phyloP scores from a whole-genome alignment of 2,797 vertebrate species.

The Prionace glauca region DNA sequence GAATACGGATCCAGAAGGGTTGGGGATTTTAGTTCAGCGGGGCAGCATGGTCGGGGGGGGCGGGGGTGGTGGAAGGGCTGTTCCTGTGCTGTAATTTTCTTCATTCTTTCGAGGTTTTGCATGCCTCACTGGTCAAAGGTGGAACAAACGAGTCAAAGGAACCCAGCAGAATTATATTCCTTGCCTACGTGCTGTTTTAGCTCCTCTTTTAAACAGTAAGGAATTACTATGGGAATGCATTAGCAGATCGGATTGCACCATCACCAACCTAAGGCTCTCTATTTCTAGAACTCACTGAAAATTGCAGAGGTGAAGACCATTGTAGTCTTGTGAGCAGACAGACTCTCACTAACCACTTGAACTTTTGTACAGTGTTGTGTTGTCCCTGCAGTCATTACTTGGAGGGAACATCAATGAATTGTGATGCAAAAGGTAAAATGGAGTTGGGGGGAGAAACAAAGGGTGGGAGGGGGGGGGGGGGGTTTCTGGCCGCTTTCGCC shows the following conservation, averaged over 20 bases:
- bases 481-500: too few relatives aligned
- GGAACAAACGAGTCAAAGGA: background rate
- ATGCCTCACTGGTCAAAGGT: background rate
- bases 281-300: background rate
- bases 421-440: background rate
- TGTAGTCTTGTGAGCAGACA: background rate
- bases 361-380: background rate
- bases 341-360: background rate
- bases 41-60: too few relatives aligned
- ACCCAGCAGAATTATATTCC: background rate
- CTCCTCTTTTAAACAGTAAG: background rate
- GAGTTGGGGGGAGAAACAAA: background rate
- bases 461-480: too few relatives aligned
- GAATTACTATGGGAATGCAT: background rate
- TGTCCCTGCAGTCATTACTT: background rate
- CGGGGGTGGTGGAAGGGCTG: too few relatives aligned
- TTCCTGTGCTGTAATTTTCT: too few relatives aligned
- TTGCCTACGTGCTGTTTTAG: background rate
- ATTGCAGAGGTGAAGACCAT: background rate
- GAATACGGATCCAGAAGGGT: too few relatives aligned
- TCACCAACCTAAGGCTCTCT: background rate
- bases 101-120: background rate
- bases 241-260: background rate
- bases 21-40: too few relatives aligned
- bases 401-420: too few relatives aligned